Evolutionary conservation across 2,113 vertebrate species (phyloP), one percentile per base, ranked within the genome.

Genomic region (Ailuropoda melanoleuca): DNA sequence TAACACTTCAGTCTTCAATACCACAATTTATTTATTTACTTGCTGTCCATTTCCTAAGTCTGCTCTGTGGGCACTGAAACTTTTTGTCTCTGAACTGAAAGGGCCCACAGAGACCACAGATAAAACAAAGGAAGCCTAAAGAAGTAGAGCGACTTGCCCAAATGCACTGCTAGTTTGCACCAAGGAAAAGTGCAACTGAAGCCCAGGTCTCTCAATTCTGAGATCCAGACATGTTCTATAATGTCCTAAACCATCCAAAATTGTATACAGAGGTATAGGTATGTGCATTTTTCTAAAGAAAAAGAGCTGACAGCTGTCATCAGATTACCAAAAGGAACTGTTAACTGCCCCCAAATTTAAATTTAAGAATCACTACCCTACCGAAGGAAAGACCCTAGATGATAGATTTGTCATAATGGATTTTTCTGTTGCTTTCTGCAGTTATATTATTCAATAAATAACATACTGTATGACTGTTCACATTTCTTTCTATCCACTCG

Each of bases 361-460:
- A 91, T 83, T 80, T 87, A 82, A 96, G 58, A 82, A 85, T 75
- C 58, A 82, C 31, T 75, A 56, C 13, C 86, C 37, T 62, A 84
- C 72, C 86, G 50, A 96, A 94, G 37, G 74, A 85, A 81, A 31
- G 19, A 88, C 24, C 24, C 19, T 58, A 48, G 34, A 48, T 23
- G 18, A n/a, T 13, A 12, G 48, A 80, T 55, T 21, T 90, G n/a
- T 77, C 81, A 83, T 50, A 46, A n/a, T 21, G 17, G 43, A 70
- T 75, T 89, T 96, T 90, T 78, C 62, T 60, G 26, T 70, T 70
- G 55, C 77, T 82, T 95, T 93, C 83, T 93, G n/a, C 37, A 92
- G 18, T 81, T 84, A 86, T 72, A 86, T 58, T 90, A 93, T 39
- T 87, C 64, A 64, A 58, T 85, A 93, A 88, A 88, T 39, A 50